phyloP scores from a whole-genome alignment of 2,113 vertebrate genomes.

The Lontra canadensis region DNA sequence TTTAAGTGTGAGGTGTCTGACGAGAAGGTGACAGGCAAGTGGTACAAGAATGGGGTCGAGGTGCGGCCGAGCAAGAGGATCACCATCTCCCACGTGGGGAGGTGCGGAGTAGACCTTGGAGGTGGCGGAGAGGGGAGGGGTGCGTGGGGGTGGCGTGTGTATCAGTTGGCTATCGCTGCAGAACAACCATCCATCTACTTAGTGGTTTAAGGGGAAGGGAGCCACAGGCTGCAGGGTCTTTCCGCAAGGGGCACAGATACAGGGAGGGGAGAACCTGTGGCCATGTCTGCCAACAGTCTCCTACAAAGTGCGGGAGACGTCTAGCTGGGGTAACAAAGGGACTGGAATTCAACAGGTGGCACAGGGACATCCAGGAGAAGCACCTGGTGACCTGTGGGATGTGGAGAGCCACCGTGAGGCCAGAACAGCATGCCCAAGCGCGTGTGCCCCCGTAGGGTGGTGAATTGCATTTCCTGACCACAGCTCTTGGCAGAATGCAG shows the following conservation, averaged over 20 bases:
- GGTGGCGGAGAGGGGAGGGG: accelerated
- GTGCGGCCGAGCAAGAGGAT: slow-evolving; percentile 88
- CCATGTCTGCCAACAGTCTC: background rate
- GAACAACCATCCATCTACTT: background rate
- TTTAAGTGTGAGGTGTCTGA: slow-evolving; percentile 97
- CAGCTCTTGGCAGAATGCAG: background rate
- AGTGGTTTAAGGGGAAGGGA: background rate
- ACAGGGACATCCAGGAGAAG: background rate
- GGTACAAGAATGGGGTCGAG: slow-evolving; percentile 93
- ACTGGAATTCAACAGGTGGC: background rate
- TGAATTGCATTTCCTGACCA: background rate
- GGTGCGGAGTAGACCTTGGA: slow-evolving; percentile 77
- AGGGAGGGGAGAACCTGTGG: background rate
- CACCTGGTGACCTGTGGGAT: no score
- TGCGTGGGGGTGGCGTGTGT: background rate
- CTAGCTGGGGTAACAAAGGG: background rate
- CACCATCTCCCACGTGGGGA: slow-evolving; percentile 89
- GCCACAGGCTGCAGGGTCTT: background rate
- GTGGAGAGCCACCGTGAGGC: accelerated
- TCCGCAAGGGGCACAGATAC: background rate
- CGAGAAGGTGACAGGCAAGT: slow-evolving; percentile 94
- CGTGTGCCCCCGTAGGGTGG: accelerated
- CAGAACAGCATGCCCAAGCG: background rate
- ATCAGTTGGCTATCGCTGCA: background rate
- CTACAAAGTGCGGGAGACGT: background rate